Evolutionary conservation across 1,140 invertebrate genomes (phyloP), one percentile per base, ranked within the genome.

Genomic region (Anoplolepis gracilipes): DNA sequence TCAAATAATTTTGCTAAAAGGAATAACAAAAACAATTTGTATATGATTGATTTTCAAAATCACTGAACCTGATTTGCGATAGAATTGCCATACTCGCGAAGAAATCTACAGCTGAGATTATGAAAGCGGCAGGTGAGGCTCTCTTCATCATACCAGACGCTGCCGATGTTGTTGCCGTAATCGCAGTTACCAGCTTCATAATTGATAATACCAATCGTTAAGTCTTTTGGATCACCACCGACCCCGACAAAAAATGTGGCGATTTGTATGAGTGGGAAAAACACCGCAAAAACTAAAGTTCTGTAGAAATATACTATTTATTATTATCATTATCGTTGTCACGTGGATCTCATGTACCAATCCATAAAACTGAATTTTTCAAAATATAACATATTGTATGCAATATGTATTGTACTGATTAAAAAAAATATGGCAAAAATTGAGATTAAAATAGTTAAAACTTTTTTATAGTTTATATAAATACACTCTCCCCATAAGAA

Each of bases 231-330:
- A 86, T 98, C 97, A 33, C 96, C 95, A 7, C 98, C 98, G 69
- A 99, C 96, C 16, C 97, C 96, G 42, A 97, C 88, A 94, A 98
- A 97, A 93, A 99, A 99, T 0, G 97, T 94, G 6, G 96, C 94
- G n/a, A 97, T 95, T 96, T 98, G 96, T 10, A 98, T 92, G 2
- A 98, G 95, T 1, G 98, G 98, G 86, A 99, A 96, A 33, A 98
- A 87, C 33, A 98, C 95, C 73, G 98, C 96, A 92, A 99, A 99
- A 76, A 97, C 91, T 11, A 98, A 94, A 7, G 97, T 96, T 2
- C 97, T 98, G 93, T 65, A 95, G 95, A 13, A 62, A 59, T 70
- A 90, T 62, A 84, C 62, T 61, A 64, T 84, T 79, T 22, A 84
- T 46, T 28, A 46, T 62, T 49, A 49, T 36, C 13, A 0, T 76